phyloP scores from a whole-genome alignment of 2,113 vertebrate genomes.

The Leucopternis melanops region DNA sequence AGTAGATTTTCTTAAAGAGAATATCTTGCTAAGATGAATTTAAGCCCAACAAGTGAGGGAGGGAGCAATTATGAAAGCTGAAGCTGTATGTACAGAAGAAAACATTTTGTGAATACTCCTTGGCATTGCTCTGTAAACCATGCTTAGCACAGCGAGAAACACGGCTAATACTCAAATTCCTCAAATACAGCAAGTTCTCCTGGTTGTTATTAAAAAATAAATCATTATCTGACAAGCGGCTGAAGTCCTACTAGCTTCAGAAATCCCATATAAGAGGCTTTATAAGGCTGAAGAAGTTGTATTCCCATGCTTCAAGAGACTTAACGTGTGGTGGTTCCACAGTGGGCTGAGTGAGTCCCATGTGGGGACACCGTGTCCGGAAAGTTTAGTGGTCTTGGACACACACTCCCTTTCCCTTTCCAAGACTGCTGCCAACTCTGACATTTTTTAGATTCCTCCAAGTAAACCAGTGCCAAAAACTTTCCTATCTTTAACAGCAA shows the following conservation, averaged over 20 bases:
- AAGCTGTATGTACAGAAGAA: not conserved
- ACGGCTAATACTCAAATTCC: not conserved
- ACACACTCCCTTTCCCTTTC: not conserved
- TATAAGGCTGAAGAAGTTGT: not conserved
- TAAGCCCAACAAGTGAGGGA: not conserved
- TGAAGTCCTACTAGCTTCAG: not conserved
- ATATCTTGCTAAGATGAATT: not conserved
- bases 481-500: not conserved
- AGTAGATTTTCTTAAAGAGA: not conserved
- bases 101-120: not conserved
- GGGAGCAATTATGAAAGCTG: not conserved
- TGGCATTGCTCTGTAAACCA: not conserved
- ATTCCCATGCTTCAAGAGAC: not conserved
- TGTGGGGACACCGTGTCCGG: not conserved
- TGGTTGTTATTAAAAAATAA: not conserved
- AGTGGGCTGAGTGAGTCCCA: not conserved
- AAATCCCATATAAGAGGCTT: not conserved
- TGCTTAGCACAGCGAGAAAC: not conserved
- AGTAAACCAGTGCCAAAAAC: not conserved
- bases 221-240: not conserved
- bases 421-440: not conserved
- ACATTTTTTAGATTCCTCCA: not conserved
- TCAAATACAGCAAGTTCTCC: not conserved
- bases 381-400: not conserved
- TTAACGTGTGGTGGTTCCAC: not conserved